Evolutionary conservation across 1,140 invertebrate species (phyloP).

Genomic region (Notospermus geniculatus): DNA sequence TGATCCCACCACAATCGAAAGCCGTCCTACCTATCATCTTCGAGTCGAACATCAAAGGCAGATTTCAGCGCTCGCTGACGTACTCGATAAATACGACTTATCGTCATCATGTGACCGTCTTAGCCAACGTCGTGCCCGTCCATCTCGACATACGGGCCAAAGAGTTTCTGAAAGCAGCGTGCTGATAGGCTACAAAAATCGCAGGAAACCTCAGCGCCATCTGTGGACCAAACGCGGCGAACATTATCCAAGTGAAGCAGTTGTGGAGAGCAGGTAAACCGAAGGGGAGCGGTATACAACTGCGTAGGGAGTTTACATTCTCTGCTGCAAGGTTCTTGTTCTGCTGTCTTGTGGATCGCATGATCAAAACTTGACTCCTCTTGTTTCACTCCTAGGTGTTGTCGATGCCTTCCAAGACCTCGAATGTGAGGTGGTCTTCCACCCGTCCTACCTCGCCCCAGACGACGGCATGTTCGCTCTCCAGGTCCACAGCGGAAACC

Average conservation of each 20-base stretch:
- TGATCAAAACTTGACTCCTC: background rate
- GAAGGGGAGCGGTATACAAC: no score
- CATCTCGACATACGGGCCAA: conserved; percentile 43
- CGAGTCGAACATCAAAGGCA: conserved; percentile 52
- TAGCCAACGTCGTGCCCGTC: conserved; percentile 52
- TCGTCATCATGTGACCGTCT: conserved; percentile 51
- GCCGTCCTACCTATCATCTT: conserved; percentile 54
- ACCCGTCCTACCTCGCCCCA: conserved; percentile 53
- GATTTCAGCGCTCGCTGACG: conserved; percentile 51
- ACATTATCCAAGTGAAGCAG: no score
- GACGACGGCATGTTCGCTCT: conserved; percentile 52
- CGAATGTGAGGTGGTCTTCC: conserved; percentile 57
- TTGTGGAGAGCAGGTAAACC: no score
- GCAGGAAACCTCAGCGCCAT: no score
- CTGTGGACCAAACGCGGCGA: no score
- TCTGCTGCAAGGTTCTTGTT: no score
- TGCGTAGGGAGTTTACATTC: no score
- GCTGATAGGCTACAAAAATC: no score
- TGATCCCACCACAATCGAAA: conserved; percentile 51
- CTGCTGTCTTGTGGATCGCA: no score
- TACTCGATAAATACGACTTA: conserved; percentile 54
- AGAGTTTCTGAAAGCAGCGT: conserved; percentile 32
- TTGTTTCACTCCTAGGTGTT: conserved; percentile 29
- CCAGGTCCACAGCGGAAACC: conserved; percentile 43
- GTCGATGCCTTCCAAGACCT: conserved; percentile 51